phyloP scores from a whole-genome alignment of 37 sponge, comb jelly and placozoan genomes.

The Ianthella basta region DNA sequence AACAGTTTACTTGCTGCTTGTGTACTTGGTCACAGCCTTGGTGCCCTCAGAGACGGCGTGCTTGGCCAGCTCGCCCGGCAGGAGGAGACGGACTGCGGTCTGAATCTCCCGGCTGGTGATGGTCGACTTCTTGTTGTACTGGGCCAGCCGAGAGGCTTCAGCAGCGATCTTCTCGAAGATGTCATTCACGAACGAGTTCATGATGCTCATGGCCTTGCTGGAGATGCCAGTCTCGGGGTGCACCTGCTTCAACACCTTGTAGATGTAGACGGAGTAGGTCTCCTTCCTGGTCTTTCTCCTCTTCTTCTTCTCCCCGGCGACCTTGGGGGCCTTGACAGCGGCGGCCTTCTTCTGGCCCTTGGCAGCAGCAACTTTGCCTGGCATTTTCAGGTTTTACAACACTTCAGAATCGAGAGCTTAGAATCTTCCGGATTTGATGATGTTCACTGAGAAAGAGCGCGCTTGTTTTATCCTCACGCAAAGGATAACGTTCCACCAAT shows the following conservation, averaged over 20 bases:
- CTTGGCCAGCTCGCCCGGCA: conserved; percentile 95
- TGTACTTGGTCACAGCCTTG: conserved; percentile 99
- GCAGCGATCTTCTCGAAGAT: conserved; percentile 92
- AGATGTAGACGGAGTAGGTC: conserved; percentile 95
- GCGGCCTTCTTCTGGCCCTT: conserved; percentile 50
- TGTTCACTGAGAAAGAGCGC: background rate
- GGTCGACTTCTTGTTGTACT: conserved; percentile 97
- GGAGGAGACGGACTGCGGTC: conserved; percentile 93
- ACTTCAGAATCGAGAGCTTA: background rate
- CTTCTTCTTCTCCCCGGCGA: conserved; percentile 58
- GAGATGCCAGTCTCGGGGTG: conserved; percentile 98
- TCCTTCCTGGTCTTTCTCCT: conserved; percentile 84
- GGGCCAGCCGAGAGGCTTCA: conserved; percentile 93
- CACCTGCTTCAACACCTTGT: conserved; percentile 98
- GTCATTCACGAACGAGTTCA: conserved; percentile 97
- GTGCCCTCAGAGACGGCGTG: conserved; percentile 94
- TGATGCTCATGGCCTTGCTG: conserved; percentile 97
- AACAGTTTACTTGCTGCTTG: conserved; percentile 89
- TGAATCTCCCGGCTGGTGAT: conserved; percentile 95
- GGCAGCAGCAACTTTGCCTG: conserved; percentile 57
- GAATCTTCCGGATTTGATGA: background rate
- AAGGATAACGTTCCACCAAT: conserved; percentile 2
- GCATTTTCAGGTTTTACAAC: conserved; percentile 38
- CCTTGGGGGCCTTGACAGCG: conserved; percentile 43
- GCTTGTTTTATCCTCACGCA: no score